Conservation (phyloP, 2,797 vertebrate genomes). For the Gymnodraco acuticeps region DNA sequence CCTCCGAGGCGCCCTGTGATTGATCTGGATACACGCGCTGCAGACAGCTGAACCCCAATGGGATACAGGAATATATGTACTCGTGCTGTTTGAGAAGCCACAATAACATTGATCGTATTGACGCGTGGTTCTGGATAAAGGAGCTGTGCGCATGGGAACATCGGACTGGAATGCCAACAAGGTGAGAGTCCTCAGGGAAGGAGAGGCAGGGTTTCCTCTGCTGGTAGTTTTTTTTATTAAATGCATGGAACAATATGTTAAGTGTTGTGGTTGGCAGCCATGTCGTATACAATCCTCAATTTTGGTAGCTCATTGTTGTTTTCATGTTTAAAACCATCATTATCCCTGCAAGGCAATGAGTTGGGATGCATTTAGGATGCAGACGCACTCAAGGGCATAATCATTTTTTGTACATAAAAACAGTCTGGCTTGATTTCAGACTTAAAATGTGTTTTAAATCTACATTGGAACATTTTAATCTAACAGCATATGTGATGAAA, state of each 20-base stretch:
- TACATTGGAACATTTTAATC: neutral
- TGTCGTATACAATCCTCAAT: neutral
- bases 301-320: neutral
- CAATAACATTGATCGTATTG: slow-evolving; percentile 21
- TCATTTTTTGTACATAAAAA: neutral
- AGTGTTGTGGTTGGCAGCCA: neutral
- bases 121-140: slow-evolving; percentile 59
- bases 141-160: slow-evolving; percentile 62
- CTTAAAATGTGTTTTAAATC: neutral
- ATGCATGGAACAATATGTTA: neutral
- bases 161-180: slow-evolving; percentile 75
- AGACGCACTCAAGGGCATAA: slow-evolving; percentile 74
- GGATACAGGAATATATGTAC: slow-evolving; percentile 48
- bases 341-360: slow-evolving; percentile 34
- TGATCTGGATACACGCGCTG: slow-evolving; percentile 53
- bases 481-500: neutral
- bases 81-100: slow-evolving; percentile 20
- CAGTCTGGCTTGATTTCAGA: slow-evolving; percentile 13
- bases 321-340: neutral
- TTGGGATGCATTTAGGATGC: slow-evolving; percentile 34
- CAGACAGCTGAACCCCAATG: slow-evolving; percentile 43
- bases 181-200: slow-evolving; percentile 72
- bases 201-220: slow-evolving; percentile 15
- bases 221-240: slow-evolving; percentile 21
- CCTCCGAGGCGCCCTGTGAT: slow-evolving; percentile 57